These are phyloP conservation scores for Albula glossodonta DNA, from an alignment of 2,113 vertebrate genomes.

Conservation along the genomic window DNA sequence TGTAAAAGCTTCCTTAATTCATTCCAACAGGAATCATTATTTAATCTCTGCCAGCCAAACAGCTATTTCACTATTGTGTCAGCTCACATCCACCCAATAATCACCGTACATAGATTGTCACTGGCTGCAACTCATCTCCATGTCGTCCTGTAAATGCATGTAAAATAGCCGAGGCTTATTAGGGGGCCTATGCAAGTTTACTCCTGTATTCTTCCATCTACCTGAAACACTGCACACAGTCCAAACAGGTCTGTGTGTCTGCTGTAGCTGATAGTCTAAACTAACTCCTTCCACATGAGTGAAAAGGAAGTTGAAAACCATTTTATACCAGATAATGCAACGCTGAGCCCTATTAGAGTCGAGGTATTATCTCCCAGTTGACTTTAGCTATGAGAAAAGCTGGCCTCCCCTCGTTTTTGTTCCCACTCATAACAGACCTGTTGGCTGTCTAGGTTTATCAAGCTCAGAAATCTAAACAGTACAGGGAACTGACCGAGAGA, in stretches of 20 bases:
- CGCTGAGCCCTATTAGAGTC: slow-evolving; percentile 68
- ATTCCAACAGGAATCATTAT: slow-evolving; percentile 56
- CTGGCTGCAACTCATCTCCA: not conserved
- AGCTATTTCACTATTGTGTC: slow-evolving; percentile 37
- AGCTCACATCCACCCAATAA: slow-evolving; percentile 47
- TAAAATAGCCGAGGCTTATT: not conserved
- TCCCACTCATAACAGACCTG: slow-evolving; percentile 35
- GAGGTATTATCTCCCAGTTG: slow-evolving; percentile 69
- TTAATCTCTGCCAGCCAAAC: slow-evolving; percentile 47
- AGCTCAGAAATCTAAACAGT: slow-evolving; percentile 24
- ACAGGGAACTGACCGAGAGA: slow-evolving; percentile 30
- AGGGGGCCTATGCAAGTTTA: not conserved
- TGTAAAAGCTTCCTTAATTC: slow-evolving; percentile 28
- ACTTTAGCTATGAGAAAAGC: slow-evolving; percentile 25
- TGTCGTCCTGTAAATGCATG: slow-evolving; percentile 48
- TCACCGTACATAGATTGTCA: slow-evolving; percentile 42
- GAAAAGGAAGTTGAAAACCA: slow-evolving; percentile 60
- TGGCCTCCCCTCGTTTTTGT: slow-evolving; percentile 16
- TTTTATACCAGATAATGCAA: slow-evolving; percentile 58
- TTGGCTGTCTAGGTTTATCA: slow-evolving; percentile 58
- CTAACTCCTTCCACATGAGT: slow-evolving; percentile 54
- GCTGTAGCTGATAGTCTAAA: slow-evolving; percentile 1
- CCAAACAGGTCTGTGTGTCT: slow-evolving; percentile 11
- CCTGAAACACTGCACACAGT: slow-evolving; percentile 12
- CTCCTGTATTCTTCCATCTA: slow-evolving; percentile 2